A percentile compares a stretch with the other conserved stretches of the same genome.
phyloP scores from a whole-genome alignment of 2,113 vertebrate genomes.

The Bos indicus region DNA sequence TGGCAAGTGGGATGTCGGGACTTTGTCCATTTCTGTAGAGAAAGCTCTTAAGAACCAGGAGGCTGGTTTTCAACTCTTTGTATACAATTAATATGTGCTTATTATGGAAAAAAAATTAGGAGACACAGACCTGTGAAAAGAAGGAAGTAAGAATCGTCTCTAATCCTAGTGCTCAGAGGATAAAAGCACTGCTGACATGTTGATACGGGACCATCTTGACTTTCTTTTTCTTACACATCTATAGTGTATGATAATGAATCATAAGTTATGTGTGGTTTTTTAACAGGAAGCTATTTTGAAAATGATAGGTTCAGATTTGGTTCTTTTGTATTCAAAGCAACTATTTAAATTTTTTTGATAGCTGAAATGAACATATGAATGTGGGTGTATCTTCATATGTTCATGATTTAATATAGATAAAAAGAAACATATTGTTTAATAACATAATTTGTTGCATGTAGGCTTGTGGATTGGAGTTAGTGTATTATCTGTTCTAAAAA shows the following conservation, averaged over 20 bases:
- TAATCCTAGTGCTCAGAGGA: background rate
- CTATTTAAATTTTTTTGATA: background rate
- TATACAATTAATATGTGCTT: background rate
- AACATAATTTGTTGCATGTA: background rate
- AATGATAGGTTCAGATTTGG: conserved; percentile 4
- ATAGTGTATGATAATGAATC: background rate
- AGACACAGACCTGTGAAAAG: background rate
- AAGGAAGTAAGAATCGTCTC: background rate
- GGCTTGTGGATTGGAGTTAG: background rate
- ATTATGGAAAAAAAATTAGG: background rate
- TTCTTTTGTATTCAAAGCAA: background rate
- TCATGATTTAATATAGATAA: background rate
- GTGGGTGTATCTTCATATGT: background rate
- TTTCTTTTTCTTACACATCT: background rate
- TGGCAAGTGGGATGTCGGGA: background rate
- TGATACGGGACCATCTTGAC: background rate
- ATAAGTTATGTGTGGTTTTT: background rate
- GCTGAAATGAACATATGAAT: background rate
- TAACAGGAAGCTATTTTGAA: conserved; percentile 11
- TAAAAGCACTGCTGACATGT: background rate
- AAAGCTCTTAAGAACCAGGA: background rate
- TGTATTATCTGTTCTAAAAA: background rate
- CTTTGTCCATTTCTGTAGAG: conserved; percentile 58
- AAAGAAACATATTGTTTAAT: background rate
- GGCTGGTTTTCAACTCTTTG: background rate